Percentiles rank a stretch among this genome's conserved stretches.
These are phyloP conservation scores for Troilus luridus DNA, from an alignment of 2,888 invertebrate genomes.

Conservation along the genomic window DNA sequence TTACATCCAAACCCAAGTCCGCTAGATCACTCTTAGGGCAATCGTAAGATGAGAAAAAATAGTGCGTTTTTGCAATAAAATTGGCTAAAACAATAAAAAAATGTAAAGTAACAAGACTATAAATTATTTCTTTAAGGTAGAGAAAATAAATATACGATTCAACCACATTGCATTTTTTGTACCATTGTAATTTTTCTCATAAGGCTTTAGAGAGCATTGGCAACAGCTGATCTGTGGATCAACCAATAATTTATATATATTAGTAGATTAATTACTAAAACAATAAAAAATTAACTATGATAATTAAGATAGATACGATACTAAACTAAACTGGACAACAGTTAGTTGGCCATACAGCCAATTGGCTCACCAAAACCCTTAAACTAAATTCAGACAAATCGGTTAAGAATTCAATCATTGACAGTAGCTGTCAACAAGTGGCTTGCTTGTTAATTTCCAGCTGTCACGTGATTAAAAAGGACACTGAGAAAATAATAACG, in stretches of 20 bases:
- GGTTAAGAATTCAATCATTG: neutral
- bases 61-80: no score
- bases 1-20: no score
- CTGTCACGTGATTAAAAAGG: neutral
- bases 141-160: no score
- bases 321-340: neutral
- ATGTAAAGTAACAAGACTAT: no score
- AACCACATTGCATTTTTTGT: no score
- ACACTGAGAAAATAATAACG: neutral
- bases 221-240: neutral
- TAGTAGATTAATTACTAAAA: neutral
- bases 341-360: neutral
- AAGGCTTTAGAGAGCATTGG: neutral
- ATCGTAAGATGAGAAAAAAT: no score
- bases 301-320: neutral
- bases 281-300: neutral
- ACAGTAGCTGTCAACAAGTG: neutral
- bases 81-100: no score
- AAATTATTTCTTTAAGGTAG: no score
- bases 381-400: conserved; percentile 16
- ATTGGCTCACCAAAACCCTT: neutral
- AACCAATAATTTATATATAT: neutral
- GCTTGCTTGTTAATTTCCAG: neutral
- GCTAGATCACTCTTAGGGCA: no score
- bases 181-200: neutral